Evolutionary conservation across 1,140 invertebrate species (phyloP).

Genomic region (Octopus sinensis): DNA sequence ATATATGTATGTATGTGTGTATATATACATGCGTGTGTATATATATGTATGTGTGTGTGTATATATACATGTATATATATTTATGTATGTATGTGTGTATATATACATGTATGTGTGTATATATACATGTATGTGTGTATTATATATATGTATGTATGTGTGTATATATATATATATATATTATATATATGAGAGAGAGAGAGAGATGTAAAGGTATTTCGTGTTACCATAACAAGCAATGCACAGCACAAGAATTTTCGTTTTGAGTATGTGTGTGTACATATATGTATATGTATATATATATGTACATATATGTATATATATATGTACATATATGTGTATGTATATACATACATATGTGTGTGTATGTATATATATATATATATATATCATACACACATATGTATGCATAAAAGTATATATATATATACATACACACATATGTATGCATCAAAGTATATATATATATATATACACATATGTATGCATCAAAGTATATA

Average conservation of each 20-base stretch:
- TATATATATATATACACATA: too few species aligned
- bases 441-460: too few species aligned
- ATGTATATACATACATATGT: neutral
- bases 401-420: too few species aligned
- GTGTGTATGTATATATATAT: neutral
- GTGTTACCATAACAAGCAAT: too few species aligned
- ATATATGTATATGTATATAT: neutral
- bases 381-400: too few species aligned
- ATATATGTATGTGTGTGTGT: neutral
- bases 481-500: too few species aligned
- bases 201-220: too few species aligned
- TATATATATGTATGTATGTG: neutral
- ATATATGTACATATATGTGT: neutral
- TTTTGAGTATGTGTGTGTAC: neutral
- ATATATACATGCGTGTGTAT: neutral
- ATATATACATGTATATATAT: neutral
- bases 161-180: neutral
- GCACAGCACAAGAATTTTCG: too few species aligned
- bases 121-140: neutral
- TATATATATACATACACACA: too few species aligned
- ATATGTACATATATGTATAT: neutral
- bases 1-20: neutral
- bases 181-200: too few species aligned
- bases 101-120: neutral
- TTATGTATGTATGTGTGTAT: neutral